A percentile compares a stretch with the other conserved stretches of the same genome.
Conservation (phyloP, 2,797 vertebrate genomes). For the Lates japonicus region DNA sequence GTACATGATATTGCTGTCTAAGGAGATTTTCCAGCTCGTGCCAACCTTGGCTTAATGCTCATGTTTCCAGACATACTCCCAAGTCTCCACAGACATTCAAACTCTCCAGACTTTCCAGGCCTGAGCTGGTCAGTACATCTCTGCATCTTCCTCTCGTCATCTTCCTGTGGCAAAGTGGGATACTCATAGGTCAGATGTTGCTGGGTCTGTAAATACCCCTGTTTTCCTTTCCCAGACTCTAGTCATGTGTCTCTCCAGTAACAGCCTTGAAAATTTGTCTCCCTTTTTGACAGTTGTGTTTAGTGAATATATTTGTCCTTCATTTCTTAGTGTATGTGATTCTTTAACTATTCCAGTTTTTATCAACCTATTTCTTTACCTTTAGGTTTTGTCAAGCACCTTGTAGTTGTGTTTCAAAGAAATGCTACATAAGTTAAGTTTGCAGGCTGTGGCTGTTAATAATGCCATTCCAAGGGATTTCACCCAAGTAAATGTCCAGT, state of each 20-base stretch:
- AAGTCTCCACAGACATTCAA: background rate
- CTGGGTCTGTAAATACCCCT: conserved; percentile 33
- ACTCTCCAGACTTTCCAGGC: conserved; percentile 6
- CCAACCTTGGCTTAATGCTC: background rate
- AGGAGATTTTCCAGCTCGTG: background rate
- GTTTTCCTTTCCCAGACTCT: conserved; percentile 5
- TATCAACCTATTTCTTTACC: background rate
- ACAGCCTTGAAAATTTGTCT: background rate
- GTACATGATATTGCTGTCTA: background rate
- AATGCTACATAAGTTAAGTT: background rate
- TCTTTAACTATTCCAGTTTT: background rate
- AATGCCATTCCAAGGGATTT: background rate
- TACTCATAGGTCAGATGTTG: conserved; percentile 9
- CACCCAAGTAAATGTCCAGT: background rate
- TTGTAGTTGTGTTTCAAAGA: conserved; percentile 20
- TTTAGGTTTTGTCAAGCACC: conserved; percentile 11
- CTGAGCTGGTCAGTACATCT: background rate
- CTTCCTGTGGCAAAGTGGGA: conserved; percentile 11
- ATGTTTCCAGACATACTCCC: conserved; percentile 1
- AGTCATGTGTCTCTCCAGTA: background rate
- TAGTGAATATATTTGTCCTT: background rate
- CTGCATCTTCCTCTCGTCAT: background rate
- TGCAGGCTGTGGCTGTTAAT: conserved; percentile 28
- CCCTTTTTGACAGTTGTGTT: background rate
- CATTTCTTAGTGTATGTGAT: conserved; percentile 1